phyloP scores from a whole-genome alignment of 2,888 invertebrate species.

The Quadroppia sp. region DNA sequence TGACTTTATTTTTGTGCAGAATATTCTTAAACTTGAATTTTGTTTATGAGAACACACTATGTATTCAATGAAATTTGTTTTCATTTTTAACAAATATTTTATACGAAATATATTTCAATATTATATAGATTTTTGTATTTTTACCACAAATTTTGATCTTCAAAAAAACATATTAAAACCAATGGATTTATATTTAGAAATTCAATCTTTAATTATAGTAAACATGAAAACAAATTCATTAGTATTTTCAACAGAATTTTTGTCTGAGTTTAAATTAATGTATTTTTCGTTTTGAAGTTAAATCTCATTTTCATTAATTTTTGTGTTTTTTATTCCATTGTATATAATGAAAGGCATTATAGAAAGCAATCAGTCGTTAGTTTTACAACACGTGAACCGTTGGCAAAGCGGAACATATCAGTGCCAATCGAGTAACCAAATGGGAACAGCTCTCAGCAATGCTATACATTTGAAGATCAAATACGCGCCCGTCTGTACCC shows the following conservation, averaged over 20 bases:
- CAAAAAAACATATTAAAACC: no score
- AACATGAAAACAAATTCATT: no score
- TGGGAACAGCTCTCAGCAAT: constrained; percentile 43
- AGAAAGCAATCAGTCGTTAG: constrained; percentile 44
- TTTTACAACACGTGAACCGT: constrained; percentile 43
- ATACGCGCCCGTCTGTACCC: constrained; percentile 44
- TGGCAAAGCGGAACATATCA: constrained; percentile 44
- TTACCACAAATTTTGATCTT: no score
- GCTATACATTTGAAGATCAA: constrained; percentile 37
- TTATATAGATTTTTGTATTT: no score
- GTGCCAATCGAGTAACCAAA: constrained; percentile 44
- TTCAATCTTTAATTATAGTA: no score
- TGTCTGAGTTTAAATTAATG: no score
- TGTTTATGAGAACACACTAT: background rate
- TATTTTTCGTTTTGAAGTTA: no score
- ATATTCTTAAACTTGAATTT: background rate
- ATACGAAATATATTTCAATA: no score
- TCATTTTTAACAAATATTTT: no score
- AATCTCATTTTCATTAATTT: background rate
- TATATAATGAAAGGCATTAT: constrained; percentile 40
- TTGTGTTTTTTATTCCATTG: background rate
- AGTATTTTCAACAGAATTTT: no score
- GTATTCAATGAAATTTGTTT: background rate
- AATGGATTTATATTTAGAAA: no score
- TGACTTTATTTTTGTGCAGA: background rate